Percentiles rank a stretch among this genome's conserved stretches.
Evolutionary conservation across 2,888 invertebrate species (phyloP).

Genomic region (Myathropa florea): DNA sequence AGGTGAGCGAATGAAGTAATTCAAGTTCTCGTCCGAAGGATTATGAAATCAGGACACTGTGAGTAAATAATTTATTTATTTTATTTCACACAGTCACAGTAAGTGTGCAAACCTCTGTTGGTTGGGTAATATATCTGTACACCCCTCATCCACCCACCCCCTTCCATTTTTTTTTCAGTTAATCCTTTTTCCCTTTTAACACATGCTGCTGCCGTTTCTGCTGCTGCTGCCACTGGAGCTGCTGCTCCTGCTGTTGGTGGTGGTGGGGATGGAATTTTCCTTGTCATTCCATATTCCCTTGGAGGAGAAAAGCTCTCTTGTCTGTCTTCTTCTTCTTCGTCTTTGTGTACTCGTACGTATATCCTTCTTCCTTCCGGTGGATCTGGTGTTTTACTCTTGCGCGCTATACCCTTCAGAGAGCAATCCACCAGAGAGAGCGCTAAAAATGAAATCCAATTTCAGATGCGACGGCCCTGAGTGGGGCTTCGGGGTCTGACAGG

Average conservation of each 20-base stretch:
- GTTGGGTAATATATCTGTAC: slow-evolving; percentile 38
- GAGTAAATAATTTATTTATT: slow-evolving; percentile 39
- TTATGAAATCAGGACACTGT: slow-evolving; percentile 49
- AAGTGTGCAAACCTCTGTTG: slow-evolving; percentile 18
- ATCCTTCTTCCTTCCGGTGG: slow-evolving; percentile 35
- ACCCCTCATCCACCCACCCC: background rate
- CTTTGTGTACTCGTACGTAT: background rate
- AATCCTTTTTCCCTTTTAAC: slow-evolving; percentile 19
- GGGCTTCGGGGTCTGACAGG: too few species aligned
- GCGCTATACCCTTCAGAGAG: slow-evolving; percentile 9
- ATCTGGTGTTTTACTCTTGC: background rate
- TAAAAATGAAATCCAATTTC: slow-evolving; percentile 6
- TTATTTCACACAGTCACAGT: background rate
- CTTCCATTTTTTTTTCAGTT: slow-evolving; percentile 8
- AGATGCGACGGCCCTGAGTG: background rate
- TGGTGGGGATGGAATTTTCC: too few species aligned
- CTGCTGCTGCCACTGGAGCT: background rate
- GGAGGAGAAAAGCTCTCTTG: slow-evolving; percentile 25
- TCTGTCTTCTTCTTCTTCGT: too few species aligned
- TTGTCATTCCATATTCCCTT: background rate
- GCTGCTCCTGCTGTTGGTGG: too few species aligned
- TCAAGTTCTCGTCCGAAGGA: slow-evolving; percentile 5
- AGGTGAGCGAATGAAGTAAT: background rate
- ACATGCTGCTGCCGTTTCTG: slow-evolving; percentile 30
- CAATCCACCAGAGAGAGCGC: slow-evolving; percentile 6